phyloP scores from a whole-genome alignment of 2,888 invertebrate genomes.

The Nephrotoma guestfalica region DNA sequence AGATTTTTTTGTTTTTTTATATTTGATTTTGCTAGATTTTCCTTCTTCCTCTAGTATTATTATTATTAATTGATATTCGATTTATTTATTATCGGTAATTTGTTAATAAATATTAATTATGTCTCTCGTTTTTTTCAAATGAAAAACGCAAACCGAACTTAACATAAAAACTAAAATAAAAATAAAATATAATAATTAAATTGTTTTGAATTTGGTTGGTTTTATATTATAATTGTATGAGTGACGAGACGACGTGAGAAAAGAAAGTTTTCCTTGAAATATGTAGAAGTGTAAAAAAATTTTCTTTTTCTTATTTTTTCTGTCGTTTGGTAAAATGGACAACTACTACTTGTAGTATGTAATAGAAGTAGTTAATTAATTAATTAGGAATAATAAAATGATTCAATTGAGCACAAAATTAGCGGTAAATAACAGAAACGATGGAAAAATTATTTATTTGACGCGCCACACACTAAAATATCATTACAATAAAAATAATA shows the following conservation, averaged over 20 bases:
- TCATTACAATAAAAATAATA: background rate
- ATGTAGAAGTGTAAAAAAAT: background rate
- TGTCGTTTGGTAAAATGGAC: background rate
- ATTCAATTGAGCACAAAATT: slow-evolving; percentile 1
- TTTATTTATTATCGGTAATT: background rate
- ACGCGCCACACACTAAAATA: slow-evolving; percentile 5
- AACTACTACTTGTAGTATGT: background rate
- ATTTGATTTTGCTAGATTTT: background rate
- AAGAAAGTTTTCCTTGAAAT: slow-evolving; percentile 6
- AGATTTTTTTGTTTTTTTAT: background rate
- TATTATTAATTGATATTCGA: background rate
- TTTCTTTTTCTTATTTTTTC: slow-evolving; percentile 2
- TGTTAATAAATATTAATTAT: background rate
- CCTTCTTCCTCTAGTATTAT: background rate
- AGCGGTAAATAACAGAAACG: slow-evolving; percentile 2
- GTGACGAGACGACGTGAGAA: slow-evolving; percentile 3
- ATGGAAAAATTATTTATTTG: slow-evolving; percentile 2
- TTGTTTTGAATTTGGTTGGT: background rate
- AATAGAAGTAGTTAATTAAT: background rate
- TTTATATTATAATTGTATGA: background rate
- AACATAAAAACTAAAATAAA: background rate
- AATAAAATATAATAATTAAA: background rate
- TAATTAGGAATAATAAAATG: background rate
- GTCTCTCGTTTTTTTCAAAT: background rate
- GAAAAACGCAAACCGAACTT: background rate